Evolutionary conservation across 1,140 invertebrate genomes (phyloP).

Genomic region (Drosophila erecta): DNA sequence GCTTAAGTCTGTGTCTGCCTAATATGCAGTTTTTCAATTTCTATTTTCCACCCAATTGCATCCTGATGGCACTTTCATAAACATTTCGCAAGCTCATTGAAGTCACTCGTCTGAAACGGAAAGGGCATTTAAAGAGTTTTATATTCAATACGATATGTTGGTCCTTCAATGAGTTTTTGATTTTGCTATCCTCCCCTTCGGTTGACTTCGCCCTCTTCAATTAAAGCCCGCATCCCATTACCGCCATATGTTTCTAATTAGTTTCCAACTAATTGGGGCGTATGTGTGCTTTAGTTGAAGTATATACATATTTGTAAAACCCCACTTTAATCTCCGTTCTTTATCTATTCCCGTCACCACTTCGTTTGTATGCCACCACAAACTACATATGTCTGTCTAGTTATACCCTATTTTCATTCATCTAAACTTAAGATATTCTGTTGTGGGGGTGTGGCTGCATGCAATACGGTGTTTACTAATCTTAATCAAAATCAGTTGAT

Average conservation of each 20-base stretch:
- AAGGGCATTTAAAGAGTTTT: neutral
- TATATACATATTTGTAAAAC: conserved; percentile 9
- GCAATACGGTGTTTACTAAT: conserved; percentile 10
- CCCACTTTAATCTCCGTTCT: conserved; percentile 12
- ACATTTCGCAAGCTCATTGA: conserved; percentile 31
- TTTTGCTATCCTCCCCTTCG: conserved; percentile 6
- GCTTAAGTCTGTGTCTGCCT: conserved; percentile 6
- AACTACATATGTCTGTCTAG: conserved; percentile 21
- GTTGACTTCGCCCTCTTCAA: conserved; percentile 15
- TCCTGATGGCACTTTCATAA: conserved; percentile 37
- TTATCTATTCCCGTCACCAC: conserved; percentile 2
- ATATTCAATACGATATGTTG: neutral
- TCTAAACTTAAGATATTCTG: conserved; percentile 24
- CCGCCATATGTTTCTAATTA: conserved; percentile 43
- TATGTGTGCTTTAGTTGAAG: conserved; percentile 11
- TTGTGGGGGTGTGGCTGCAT: conserved; percentile 45
- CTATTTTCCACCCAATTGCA: conserved; percentile 46
- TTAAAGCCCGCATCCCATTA: conserved; percentile 40
- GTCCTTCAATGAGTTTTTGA: conserved; percentile 29
- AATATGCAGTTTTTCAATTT: conserved; percentile 44
- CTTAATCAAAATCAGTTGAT: neutral
- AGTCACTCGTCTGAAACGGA: conserved; percentile 6
- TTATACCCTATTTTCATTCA: conserved; percentile 8
- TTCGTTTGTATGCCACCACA: conserved; percentile 43
- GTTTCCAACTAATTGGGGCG: conserved; percentile 38